A percentile compares a stretch with the other conserved stretches of the same genome.
These are phyloP conservation scores for Enteromius argenteus DNA, from an alignment of 2,797 vertebrate species.

Conservation along the genomic window DNA sequence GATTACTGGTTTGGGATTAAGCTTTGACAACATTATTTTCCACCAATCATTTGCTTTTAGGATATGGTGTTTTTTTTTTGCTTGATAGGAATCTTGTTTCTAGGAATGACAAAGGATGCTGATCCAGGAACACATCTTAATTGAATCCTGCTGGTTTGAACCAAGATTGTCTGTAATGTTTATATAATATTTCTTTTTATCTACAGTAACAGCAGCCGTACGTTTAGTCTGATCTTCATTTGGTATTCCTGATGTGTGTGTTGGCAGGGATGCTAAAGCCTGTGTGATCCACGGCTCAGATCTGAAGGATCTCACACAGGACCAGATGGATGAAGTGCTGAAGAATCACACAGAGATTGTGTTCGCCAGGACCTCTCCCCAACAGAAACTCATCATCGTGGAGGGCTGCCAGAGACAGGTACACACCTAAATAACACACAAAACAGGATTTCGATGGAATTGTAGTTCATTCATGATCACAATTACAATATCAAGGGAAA, in stretches of 20 bases:
- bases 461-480: neutral
- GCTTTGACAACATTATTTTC: neutral
- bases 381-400: constrained; percentile 92
- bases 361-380: constrained; percentile 90
- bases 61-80: neutral
- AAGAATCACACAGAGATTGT: constrained; percentile 94
- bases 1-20: neutral
- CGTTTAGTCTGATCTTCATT: neutral
- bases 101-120: neutral
- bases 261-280: constrained; percentile 88
- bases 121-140: neutral
- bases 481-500: neutral
- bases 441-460: neutral
- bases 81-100: neutral
- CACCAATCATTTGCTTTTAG: neutral
- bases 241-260: neutral
- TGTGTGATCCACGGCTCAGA: constrained; percentile 92
- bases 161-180: neutral
- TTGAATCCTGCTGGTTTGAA: neutral
- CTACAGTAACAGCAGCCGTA: neutral
- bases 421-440: neutral
- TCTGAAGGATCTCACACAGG: constrained; percentile 85
- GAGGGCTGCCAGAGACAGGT: constrained; percentile 94
- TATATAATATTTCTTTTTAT: neutral
- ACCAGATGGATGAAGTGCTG: constrained; percentile 90